Conservation (phyloP, 1,140 invertebrate species). For the Drosophila funebris region DNA sequence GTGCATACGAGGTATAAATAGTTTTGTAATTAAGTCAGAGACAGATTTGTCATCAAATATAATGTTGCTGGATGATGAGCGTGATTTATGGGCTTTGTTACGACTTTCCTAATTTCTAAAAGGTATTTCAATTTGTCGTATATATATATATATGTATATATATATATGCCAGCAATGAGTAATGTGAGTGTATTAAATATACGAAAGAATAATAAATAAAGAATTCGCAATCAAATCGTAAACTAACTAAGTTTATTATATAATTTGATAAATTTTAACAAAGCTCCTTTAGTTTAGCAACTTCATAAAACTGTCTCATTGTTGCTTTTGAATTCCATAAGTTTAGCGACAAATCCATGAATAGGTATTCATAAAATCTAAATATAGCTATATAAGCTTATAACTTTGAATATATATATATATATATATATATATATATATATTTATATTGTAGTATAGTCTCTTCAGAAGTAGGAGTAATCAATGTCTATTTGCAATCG, state of each 20-base stretch:
- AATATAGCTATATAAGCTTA: slow-evolving; percentile 47
- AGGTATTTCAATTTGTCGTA: not conserved
- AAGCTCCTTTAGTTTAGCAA: not conserved
- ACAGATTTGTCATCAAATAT: slow-evolving; percentile 18
- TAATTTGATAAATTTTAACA: not conserved
- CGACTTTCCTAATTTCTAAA: not conserved
- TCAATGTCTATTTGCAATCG: slow-evolving; percentile 57
- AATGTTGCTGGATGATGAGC: not conserved
- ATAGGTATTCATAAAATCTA: slow-evolving; percentile 27
- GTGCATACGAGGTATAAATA: not conserved
- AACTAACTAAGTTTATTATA: not conserved
- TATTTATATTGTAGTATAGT: slow-evolving; percentile 1
- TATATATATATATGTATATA: not conserved
- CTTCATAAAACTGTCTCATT: not conserved
- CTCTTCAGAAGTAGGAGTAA: slow-evolving; percentile 1
- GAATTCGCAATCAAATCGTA: not conserved
- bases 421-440: slow-evolving; percentile 4
- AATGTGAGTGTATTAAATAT: not conserved
- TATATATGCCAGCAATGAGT: not conserved
- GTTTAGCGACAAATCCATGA: not conserved
- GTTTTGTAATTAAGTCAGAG: not conserved
- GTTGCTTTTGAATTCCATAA: not conserved
- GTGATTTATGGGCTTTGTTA: slow-evolving; percentile 25
- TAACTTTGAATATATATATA: not conserved
- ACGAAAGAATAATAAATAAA: not conserved